Evolutionary conservation across 2,113 vertebrate genomes (phyloP).

Genomic region (Amphiprion percula): DNA sequence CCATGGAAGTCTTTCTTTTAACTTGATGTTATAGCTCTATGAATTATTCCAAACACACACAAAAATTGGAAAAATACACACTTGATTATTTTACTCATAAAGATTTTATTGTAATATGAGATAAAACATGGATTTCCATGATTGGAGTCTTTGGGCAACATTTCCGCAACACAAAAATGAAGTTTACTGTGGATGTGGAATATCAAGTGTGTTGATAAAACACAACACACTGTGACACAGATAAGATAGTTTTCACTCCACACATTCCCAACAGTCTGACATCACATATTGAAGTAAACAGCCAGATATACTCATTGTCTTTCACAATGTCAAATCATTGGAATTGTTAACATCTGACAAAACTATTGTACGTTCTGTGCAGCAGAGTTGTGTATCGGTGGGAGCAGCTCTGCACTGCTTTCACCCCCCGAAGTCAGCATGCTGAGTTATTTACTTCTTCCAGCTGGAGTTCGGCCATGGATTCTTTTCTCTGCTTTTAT

Average conservation of each 20-base stretch:
- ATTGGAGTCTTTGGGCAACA: not conserved
- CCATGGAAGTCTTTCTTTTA: too few species aligned
- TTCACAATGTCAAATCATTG: conserved; percentile 2
- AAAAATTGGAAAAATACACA: too few species aligned
- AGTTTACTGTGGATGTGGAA: not conserved
- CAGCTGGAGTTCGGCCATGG: conserved; percentile 7
- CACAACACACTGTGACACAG: not conserved
- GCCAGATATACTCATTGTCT: conserved; percentile 10
- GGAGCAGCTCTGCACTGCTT: conserved; percentile 17
- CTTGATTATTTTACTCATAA: not conserved
- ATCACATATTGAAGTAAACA: conserved; percentile 19
- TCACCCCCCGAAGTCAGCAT: not conserved
- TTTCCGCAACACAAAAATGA: not conserved
- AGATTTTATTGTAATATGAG: not conserved
- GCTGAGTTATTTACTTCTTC: conserved; percentile 31
- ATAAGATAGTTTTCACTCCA: not conserved
- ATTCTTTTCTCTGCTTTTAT: not conserved
- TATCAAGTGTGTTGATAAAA: not conserved
- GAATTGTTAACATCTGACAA: conserved; percentile 34
- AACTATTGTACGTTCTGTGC: conserved; percentile 25
- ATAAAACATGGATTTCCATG: too few species aligned
- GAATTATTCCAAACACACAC: too few species aligned
- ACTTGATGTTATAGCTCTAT: too few species aligned
- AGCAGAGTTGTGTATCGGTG: conserved; percentile 9
- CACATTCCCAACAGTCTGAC: not conserved